Conservation (phyloP, 2,888 invertebrate genomes). For the Agrochola litura region DNA sequence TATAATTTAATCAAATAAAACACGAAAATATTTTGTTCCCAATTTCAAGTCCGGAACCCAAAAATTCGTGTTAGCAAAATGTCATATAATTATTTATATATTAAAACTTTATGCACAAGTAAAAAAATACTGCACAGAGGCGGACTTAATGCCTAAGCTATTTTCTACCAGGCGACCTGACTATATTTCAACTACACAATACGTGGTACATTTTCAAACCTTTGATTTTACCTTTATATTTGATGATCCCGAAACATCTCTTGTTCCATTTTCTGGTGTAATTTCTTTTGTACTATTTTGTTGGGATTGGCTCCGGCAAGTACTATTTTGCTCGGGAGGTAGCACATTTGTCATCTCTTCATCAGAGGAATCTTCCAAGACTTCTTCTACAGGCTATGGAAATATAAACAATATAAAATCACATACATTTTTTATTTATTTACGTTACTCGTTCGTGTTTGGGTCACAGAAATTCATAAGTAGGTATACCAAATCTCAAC, state of each 20-base stretch:
- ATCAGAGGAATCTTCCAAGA: not conserved
- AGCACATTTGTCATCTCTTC: not conserved
- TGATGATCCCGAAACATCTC: not conserved
- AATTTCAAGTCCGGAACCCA: not conserved
- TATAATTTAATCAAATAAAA: not conserved
- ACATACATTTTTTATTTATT: no score
- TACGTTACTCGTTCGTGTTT: no score
- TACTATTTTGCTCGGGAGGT: not conserved
- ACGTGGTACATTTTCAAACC: not conserved
- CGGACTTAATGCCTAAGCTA: no score
- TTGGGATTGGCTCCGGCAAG: not conserved
- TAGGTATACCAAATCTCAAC: no score
- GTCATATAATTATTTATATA: not conserved
- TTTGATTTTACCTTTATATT: conserved; percentile 7
- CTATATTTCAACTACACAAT: not conserved
- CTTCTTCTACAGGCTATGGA: not conserved
- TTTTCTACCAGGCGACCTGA: no score
- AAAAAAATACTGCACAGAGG: no score
- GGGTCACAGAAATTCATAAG: no score
- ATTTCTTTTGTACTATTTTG: not conserved
- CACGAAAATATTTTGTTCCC: no score
- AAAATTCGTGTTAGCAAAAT: no score
- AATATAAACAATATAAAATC: not conserved
- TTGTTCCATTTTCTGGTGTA: not conserved
- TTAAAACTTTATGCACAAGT: no score